Evolutionary conservation across 2,797 vertebrate species (phyloP), one percentile per base, ranked within the genome.

Genomic region (Podarcis lilfordi): DNA sequence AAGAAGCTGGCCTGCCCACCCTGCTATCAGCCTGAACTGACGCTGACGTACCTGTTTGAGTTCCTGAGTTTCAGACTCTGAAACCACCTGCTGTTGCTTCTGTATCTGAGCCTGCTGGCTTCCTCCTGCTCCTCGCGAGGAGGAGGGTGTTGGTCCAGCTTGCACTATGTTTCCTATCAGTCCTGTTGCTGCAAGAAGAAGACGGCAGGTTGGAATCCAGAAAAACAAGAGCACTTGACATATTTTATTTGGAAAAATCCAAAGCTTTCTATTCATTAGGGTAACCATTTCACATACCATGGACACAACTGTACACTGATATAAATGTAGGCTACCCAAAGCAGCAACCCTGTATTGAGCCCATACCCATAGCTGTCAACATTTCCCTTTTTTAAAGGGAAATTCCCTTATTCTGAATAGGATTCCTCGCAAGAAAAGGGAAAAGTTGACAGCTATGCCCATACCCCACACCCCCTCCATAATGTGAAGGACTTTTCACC

Each of bases 1-100:
- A 17, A 40, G 55, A 37, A 15, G 19, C 19, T 19, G 3, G 17
- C 35, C 8, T n/a, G 66, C 9, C 61, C 6, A 9, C 4, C 11
- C 17, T 11, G 6, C 45, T 43, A 71, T 71, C 45, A n/a, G 21
- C 3, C 5, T 3, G n/a, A 40, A 1, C 80, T 35, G 4, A 1
- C 1, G 23, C 55, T 8, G 23, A 1, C 93, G 96, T 96, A 99
- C 99, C 98, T 99, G 98, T 86, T 96, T 97, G n/a, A 99, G 97
- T 89, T 99, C 98, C 94, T 98, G 97, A 78, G 97, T 97, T 81
- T 99, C 98, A 1, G 97, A 96, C 92, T 98, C 97, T 1, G 98
- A 98, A 74, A 98, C 96, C 5, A 96, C 87, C 13, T 97, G 97
- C 88, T 97, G 95, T 21, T 97, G 96, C 69, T 94, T 94, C 86